A percentile compares a stretch with the other conserved stretches of the same genome.
Evolutionary conservation across 2,797 vertebrate species (phyloP).

Genomic region (Sorex maritimensis): DNA sequence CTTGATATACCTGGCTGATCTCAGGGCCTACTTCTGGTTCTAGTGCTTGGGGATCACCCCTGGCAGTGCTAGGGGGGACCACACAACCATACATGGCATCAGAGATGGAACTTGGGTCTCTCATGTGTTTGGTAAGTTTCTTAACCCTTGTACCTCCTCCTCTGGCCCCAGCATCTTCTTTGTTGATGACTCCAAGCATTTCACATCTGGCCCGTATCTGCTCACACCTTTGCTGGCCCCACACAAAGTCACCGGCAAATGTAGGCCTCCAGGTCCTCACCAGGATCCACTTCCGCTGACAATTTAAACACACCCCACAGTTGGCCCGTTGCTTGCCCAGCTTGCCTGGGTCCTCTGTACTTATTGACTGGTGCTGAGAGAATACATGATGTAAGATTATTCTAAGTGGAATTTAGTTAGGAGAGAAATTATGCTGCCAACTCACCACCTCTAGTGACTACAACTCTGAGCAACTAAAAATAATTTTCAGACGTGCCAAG

Average conservation of each 20-base stretch:
- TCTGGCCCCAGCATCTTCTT: not conserved
- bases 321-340: slow-evolving; percentile 52
- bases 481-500: slow-evolving; percentile 75
- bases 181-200: not conserved
- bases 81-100: too few relatives aligned
- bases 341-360: not conserved
- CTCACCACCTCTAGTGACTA: slow-evolving; percentile 57
- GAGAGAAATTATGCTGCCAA: slow-evolving; percentile 75
- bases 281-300: not conserved
- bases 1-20: too few relatives aligned
- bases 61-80: too few relatives aligned
- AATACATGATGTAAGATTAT: slow-evolving; percentile 78
- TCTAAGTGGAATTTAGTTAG: slow-evolving; percentile 80
- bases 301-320: not conserved
- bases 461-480: slow-evolving; percentile 77
- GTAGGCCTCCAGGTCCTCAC: not conserved
- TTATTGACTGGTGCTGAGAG: slow-evolving; percentile 47
- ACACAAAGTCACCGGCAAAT: not conserved
- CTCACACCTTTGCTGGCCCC: not conserved
- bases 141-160: not conserved
- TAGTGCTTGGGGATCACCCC: too few relatives aligned
- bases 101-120: too few relatives aligned
- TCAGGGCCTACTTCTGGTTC: too few relatives aligned
- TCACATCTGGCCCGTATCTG: not conserved
- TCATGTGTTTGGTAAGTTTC: too few relatives aligned